phyloP scores from a whole-genome alignment of 2,113 vertebrate species.

The Prolemur simus region DNA sequence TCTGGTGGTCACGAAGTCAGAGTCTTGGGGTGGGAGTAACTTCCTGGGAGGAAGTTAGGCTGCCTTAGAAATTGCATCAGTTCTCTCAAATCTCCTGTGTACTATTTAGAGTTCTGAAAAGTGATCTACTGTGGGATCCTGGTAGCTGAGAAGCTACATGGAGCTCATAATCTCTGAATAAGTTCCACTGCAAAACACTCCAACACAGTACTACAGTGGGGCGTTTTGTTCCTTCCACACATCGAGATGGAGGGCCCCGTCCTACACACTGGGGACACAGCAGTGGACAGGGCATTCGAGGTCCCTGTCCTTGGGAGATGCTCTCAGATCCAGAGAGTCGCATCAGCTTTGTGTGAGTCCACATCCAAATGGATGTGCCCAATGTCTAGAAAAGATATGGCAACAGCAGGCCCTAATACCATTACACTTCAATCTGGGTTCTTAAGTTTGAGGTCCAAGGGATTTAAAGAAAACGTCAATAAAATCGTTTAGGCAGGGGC shows the following conservation, averaged over 20 bases:
- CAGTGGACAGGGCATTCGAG: fast-evolving
- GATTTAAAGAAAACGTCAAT: neutral
- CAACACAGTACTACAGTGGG: fast-evolving
- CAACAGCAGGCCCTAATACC: neutral
- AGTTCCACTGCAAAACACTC: neutral
- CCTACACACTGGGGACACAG: fast-evolving
- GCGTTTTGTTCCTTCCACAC: fast-evolving
- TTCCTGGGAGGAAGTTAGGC: constrained; percentile 59
- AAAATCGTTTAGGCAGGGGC: neutral
- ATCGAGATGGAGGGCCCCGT: fast-evolving
- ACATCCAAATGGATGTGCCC: neutral
- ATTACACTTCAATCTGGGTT: neutral
- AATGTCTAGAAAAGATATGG: neutral
- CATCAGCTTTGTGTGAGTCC: neutral
- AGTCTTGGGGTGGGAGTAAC: neutral
- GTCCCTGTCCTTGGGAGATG: fast-evolving
- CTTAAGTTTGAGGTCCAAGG: neutral
- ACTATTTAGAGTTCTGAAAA: constrained; percentile 33
- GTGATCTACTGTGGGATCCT: constrained; percentile 31
- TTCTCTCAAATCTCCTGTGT: neutral
- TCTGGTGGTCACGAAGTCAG: neutral
- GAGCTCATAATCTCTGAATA: neutral
- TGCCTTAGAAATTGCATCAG: constrained; percentile 42
- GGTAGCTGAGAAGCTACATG: constrained; percentile 27
- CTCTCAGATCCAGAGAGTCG: neutral